Evolutionary conservation across 2,888 invertebrate genomes (phyloP), one percentile per base, ranked within the genome.

Genomic region (Dryadula phaetusa): DNA sequence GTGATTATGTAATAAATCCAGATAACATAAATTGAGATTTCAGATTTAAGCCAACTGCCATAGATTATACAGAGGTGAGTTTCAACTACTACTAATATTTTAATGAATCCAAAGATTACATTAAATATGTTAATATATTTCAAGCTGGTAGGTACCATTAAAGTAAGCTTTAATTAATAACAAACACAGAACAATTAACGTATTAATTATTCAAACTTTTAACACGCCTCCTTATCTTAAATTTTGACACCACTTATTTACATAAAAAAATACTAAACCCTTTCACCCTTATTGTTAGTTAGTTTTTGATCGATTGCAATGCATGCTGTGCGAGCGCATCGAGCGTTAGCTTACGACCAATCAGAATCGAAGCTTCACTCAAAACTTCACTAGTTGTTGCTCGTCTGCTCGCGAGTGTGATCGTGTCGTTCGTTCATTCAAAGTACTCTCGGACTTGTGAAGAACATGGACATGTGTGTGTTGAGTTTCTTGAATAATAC

Each of bases 391-490:
- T 49, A 90, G 90, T 91, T 79, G 80, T 77, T 77, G 77, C 76
- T 79, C 79, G 83, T 71, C 77, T 72, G 76, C 76, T 78, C 76
- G 68, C 69, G 79, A 62, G 81, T 72, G 77, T 54, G 85, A 72
- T 78, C 69, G 83, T 82, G 81, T 75, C 72, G 75, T 72, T 76
- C 69, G 72, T 70, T 46, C n/a, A 3, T 54, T 28, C 5, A 32
- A 18, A 32, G 22, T 61, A 47, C 12, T 56, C n/a, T 62, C 70
- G 70, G 44, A 67, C 61, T 52, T 47, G 22, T 49, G 49, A 20
- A 34, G 76, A 82, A 83, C 76, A 82, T 82, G 87, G 88, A 85
- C 81, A 82, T 84, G 83, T 81, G 79, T 77, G 87, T 89, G 88
- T 81, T 88, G 88, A 88, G 85, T 79, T 78, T 81, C 52, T 82